phyloP scores from a whole-genome alignment of 2,113 vertebrate species.

The Nycticebus coucang region DNA sequence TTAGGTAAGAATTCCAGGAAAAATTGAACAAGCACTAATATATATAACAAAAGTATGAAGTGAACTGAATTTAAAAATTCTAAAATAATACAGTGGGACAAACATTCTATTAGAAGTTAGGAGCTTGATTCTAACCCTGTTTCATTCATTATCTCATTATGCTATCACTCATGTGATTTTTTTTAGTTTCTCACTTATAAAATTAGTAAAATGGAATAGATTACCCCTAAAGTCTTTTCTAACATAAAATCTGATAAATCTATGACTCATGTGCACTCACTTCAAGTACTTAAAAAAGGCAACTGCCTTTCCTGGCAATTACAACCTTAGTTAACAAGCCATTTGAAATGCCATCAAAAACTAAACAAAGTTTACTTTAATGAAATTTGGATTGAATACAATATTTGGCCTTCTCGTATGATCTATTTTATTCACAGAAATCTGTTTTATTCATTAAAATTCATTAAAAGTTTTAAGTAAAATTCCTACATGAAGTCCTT shows the following conservation, averaged over 20 bases:
- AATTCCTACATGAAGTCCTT: conserved; percentile 32
- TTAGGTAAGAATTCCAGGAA: not conserved
- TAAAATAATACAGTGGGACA: not conserved
- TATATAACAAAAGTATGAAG: conserved; percentile 16
- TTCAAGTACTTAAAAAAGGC: conserved; percentile 42
- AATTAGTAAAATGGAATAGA: conserved; percentile 23
- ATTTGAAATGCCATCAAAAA: conserved; percentile 53
- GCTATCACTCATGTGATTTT: not conserved
- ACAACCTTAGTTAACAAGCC: conserved; percentile 37
- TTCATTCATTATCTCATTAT: conserved; percentile 33
- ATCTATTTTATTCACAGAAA: conserved; percentile 31
- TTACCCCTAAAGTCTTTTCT: not conserved
- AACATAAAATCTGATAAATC: not conserved
- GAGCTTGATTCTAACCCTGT: not conserved
- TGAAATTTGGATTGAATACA: conserved; percentile 52
- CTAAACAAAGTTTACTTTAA: conserved; percentile 45
- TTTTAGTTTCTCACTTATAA: conserved; percentile 23
- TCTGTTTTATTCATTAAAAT: conserved; percentile 35
- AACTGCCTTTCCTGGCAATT: conserved; percentile 30
- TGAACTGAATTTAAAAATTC: not conserved
- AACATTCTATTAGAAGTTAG: conserved; percentile 12
- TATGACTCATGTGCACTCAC: conserved; percentile 17
- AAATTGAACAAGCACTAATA: not conserved
- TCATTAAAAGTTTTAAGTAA: conserved; percentile 34
- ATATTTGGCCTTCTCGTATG: conserved; percentile 32